Base-by-base conservation (phyloP, 2,888 invertebrate genomes). In the Sphaerophoria taeniata region DNA sequence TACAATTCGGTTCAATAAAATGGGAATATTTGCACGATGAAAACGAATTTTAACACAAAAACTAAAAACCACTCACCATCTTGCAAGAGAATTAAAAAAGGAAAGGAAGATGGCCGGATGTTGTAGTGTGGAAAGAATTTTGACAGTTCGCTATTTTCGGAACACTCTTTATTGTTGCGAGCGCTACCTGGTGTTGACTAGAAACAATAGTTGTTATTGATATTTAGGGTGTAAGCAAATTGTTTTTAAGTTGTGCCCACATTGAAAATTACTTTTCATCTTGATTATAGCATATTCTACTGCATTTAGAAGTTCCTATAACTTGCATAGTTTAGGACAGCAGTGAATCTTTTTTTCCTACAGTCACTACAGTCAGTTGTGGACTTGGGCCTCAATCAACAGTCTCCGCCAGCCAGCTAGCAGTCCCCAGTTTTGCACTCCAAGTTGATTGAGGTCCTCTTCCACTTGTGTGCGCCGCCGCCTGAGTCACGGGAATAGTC, bases 21-120 rank as follows among this genome's bases (percentile, higher is more conserved):
- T 65, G 65, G 70, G 81, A 87, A 49, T 51, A 61, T 14, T 12
- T 47, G 53, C 14, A 79, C 87, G 91, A 90, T 90, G 90, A 84
- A 88, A 89, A 75, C 82, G 88, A 88, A 88, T 90, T 90, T 88
- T 65, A 70, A 51, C 77, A 81, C 45, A 82, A 84, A 88, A 82
- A 88, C 84, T 75, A 87, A 75, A 82, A 63, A 88, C 82, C 87
- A 90, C 92, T 91, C 91, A 92, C 92, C 92, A 92, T 92, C 90
- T 92, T 92, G 90, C 89, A 90, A 90, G 90, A 90, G 90, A 89
- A 89, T 89, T 89, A 89, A 89, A 90, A 90, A 89, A 91, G 89
- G 89, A 89, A 90, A 89, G 90, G 88, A 90, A 89, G 88, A 89
- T 87, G 88, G 76, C 88, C 88, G 88, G 89, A 88, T 89, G 89